phyloP scores from a whole-genome alignment of 2,888 invertebrate species.

The Branchellion lobata region DNA sequence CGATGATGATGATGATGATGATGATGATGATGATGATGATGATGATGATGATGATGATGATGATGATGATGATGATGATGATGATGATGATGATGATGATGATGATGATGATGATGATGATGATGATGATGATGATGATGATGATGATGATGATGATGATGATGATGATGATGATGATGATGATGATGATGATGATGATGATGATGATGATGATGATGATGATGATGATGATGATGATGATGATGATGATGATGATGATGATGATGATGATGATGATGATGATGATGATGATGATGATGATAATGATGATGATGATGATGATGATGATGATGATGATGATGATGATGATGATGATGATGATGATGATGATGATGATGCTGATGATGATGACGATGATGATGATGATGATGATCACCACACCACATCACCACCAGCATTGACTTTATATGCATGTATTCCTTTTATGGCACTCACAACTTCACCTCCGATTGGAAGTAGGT shows the following conservation, averaged over 20 bases:
- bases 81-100: slow-evolving; percentile 37
- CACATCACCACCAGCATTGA: not conserved
- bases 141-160: slow-evolving; percentile 2
- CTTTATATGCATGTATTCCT: not conserved
- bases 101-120: slow-evolving; percentile 20
- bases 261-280: slow-evolving; percentile 9
- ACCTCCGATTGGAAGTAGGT: too few relatives aligned
- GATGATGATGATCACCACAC: not conserved
- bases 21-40: slow-evolving; percentile 34
- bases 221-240: slow-evolving; percentile 2
- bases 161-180: not conserved
- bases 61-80: slow-evolving; percentile 31
- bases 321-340: slow-evolving; percentile 9
- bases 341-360: slow-evolving; percentile 9
- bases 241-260: slow-evolving; percentile 9
- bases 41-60: slow-evolving; percentile 31
- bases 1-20: slow-evolving; percentile 28
- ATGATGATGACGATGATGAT: too few relatives aligned
- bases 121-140: slow-evolving; percentile 33
- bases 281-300: not conserved
- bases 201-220: not conserved
- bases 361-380: too few relatives aligned
- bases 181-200: slow-evolving; percentile 9
- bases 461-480: not conserved
- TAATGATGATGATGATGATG: slow-evolving; percentile 2